These are phyloP conservation scores for Lycopodina hypogea DNA, from an alignment of 37 sponge, comb jelly and placozoan species.

Conservation along the genomic window DNA sequence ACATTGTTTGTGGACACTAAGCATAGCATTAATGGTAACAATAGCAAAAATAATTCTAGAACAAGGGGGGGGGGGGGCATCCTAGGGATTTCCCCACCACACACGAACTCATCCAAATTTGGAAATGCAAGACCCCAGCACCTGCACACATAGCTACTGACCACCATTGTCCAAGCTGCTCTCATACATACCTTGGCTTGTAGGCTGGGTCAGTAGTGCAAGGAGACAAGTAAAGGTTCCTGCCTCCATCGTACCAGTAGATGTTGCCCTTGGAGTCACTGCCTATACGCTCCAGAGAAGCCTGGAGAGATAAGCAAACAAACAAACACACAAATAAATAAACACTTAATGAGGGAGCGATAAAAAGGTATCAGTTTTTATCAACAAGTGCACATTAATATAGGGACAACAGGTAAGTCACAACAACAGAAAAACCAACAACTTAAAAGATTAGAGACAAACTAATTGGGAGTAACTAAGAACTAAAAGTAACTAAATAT, in stretches of 20 bases:
- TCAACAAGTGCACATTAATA: not conserved
- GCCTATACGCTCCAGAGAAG: constrained; percentile 58
- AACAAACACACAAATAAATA: too few relatives aligned
- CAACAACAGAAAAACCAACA: too few relatives aligned
- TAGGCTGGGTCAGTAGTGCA: constrained; percentile 20
- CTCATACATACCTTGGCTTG: constrained; percentile 57
- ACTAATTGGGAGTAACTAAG: not conserved
- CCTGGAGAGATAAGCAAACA: constrained; percentile 25
- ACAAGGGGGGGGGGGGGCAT: too few relatives aligned
- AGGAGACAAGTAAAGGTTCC: constrained; percentile 53
- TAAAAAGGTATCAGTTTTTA: not conserved
- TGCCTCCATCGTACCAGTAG: constrained; percentile 74
- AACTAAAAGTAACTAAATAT: too few relatives aligned
- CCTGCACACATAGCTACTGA: too few relatives aligned
- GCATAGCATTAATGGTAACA: not conserved
- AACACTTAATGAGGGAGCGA: not conserved
- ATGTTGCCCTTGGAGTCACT: constrained; percentile 50
- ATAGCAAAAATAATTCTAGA: too few relatives aligned
- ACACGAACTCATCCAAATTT: too few relatives aligned
- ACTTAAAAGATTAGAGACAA: too few relatives aligned
- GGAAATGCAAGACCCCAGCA: too few relatives aligned
- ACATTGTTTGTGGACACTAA: too few relatives aligned
- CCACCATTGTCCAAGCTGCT: too few relatives aligned
- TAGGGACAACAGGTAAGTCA: not conserved
- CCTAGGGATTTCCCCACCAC: too few relatives aligned